Conservation (phyloP, 2,113 vertebrate genomes). For the Suncus etruscus region DNA sequence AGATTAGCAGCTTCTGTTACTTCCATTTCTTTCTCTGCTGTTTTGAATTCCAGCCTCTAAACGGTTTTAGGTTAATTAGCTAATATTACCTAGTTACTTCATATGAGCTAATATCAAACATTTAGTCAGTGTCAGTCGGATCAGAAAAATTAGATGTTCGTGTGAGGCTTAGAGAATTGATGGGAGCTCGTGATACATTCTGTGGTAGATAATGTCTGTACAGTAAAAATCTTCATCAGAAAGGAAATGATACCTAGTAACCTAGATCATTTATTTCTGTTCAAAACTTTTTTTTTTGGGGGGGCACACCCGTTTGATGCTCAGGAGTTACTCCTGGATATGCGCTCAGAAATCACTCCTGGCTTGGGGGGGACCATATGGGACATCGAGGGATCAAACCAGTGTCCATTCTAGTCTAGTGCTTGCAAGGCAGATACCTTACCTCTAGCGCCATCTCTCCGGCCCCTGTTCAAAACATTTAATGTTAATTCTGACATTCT, state of each 20-base stretch:
- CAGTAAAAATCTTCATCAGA: conserved; percentile 9
- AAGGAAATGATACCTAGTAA: conserved; percentile 19
- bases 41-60: not conserved
- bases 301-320: too few species aligned
- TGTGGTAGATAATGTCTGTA: not conserved
- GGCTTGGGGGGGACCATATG: too few species aligned
- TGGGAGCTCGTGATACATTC: not conserved
- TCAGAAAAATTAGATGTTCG: not conserved
- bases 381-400: too few species aligned
- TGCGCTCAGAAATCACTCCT: too few species aligned
- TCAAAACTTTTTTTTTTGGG: not conserved
- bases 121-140: too few species aligned
- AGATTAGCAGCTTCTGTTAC: not conserved
- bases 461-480: not conserved
- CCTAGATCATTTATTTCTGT: not conserved
- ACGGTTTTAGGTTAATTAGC: too few species aligned
- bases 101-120: too few species aligned
- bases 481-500: conserved; percentile 59
- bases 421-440: too few species aligned
- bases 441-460: too few species aligned
- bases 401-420: too few species aligned
- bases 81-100: too few species aligned
- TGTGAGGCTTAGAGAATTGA: conserved; percentile 11
- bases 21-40: conserved; percentile 16
- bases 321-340: too few species aligned